Evolutionary conservation across 1,140 invertebrate genomes (phyloP), one percentile per base, ranked within the genome.

Genomic region (Colletes latitarsis): DNA sequence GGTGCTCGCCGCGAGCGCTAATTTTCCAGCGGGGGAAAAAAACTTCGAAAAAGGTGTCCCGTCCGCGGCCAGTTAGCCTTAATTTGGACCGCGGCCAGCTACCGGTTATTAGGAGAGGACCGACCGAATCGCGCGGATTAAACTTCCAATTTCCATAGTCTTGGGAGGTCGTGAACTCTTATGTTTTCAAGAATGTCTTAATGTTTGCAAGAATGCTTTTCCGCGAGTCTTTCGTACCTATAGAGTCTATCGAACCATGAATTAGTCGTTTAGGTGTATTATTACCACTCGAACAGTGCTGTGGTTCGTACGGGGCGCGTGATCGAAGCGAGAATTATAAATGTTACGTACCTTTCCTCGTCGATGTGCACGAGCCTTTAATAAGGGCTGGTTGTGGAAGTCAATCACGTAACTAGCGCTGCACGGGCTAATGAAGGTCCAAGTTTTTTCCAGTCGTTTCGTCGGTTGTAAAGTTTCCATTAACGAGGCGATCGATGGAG

Each of bases 21-120:
- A 74, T 79, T 81, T 49, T 84, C 81, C 64, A 52, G n/a, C 10
- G 4, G 30, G 43, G 62, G 43, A 46, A 17, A 30, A 71, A 82
- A 86, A 58, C 75, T 78, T 84, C 72, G 60, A 64, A 60, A 53
- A 79, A 77, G 82, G 86, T 75, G 71, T 81, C 64, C 39, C 67
- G 30, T 73, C 58, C 75, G 75, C 75, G 75, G 72, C 78, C 83
- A 86, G 84, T 88, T 89, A 83, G 41, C 80, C 72, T 89, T 89
- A 84, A 88, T 89, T 89, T 90, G 89, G 88, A 89, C 57, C 76
- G 55, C n/a, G n/a, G 89, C 88, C 89, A 90, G 81, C 82, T 80
- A 81, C 49, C 72, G 71, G 77, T 88, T 88, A 86, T 88, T 85
- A 83, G 85, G 71, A 84, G 80, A 52, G 74, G 63, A 53, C 43